Conservation (phyloP, 2,888 invertebrate species). For the Acrobasis consociella region DNA sequence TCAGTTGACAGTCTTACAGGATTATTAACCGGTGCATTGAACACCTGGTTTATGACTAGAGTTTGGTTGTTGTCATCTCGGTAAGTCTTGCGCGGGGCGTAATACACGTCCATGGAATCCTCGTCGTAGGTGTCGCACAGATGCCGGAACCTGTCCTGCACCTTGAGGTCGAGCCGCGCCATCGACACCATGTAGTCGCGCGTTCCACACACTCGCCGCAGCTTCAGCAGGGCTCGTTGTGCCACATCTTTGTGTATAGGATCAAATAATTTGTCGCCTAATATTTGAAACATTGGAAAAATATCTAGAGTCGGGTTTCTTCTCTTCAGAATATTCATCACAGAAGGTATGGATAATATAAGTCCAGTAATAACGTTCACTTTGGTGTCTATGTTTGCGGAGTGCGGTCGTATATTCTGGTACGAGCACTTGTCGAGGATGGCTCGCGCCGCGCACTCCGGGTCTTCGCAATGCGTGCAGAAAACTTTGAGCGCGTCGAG, state of each 20-base stretch:
- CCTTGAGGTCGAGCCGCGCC: constrained; percentile 65
- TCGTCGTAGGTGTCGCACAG: constrained; percentile 74
- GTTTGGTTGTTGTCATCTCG: constrained; percentile 55
- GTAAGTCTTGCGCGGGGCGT: constrained; percentile 65
- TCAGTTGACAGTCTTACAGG: constrained; percentile 67
- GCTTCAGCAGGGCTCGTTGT: constrained; percentile 86
- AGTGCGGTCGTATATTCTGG: constrained; percentile 77
- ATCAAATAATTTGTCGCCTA: constrained; percentile 81
- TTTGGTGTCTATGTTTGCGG: constrained; percentile 76
- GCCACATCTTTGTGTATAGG: constrained; percentile 86
- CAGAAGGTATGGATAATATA: constrained; percentile 85
- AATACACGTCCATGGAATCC: constrained; percentile 74
- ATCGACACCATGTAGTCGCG: constrained; percentile 84
- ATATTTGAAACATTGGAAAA: constrained; percentile 76
- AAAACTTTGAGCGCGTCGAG: constrained; percentile 89
- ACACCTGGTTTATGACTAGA: constrained; percentile 63
- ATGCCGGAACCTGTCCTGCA: constrained; percentile 77
- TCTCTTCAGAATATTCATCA: constrained; percentile 81
- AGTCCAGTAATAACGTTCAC: constrained; percentile 85
- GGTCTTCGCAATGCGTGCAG: constrained; percentile 85
- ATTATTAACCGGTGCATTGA: constrained; percentile 52
- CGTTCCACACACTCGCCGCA: constrained; percentile 86
- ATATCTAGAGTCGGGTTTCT: constrained; percentile 74
- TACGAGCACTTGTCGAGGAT: constrained; percentile 86
- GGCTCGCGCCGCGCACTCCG: constrained; percentile 85